Evolutionary conservation across 2,797 vertebrate genomes (phyloP).

Genomic region (Delichon dasypus): DNA sequence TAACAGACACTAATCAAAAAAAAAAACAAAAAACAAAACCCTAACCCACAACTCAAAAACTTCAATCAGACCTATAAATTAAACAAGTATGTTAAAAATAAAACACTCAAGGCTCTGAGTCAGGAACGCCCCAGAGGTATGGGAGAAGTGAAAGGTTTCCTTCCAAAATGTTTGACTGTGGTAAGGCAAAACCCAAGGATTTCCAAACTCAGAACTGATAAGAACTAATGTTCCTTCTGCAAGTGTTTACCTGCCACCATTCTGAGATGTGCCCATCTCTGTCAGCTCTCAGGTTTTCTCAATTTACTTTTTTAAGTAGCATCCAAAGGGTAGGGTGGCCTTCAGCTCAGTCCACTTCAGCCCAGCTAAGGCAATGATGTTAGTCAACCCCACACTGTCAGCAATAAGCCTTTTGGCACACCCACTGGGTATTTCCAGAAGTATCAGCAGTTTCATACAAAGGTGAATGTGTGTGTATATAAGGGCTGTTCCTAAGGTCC

Average conservation of each 20-base stretch:
- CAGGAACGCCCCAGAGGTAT: not conserved
- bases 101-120: not conserved
- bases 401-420: not conserved
- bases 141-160: not conserved
- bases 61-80: not conserved
- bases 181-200: not conserved
- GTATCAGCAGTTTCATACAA: not conserved
- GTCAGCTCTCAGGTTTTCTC: not conserved
- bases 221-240: not conserved
- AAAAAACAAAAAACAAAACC: not conserved
- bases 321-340: not conserved
- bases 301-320: constrained; percentile 24
- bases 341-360: not conserved
- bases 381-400: not conserved
- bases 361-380: not conserved
- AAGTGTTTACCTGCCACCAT: not conserved
- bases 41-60: not conserved
- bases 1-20: not conserved
- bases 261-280: not conserved
- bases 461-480: not conserved
- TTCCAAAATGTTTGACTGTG: not conserved
- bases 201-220: not conserved
- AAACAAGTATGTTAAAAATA: not conserved
- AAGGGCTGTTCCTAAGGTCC: not conserved
- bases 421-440: not conserved